Conservation (phyloP, 2,797 vertebrate species). For the Masticophis lateralis region DNA sequence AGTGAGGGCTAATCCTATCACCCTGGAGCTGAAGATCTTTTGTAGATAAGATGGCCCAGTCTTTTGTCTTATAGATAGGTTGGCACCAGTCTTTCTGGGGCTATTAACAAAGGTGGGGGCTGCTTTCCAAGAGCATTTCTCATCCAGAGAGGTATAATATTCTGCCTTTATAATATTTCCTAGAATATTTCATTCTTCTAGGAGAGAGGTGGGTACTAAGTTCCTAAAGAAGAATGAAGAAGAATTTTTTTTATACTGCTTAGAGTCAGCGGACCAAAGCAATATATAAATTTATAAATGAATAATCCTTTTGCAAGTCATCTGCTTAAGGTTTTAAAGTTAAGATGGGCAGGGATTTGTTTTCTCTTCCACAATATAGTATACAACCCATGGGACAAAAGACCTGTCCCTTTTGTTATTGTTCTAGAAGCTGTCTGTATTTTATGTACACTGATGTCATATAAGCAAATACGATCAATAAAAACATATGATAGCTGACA, state of each 20-base stretch:
- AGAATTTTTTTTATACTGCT: background rate
- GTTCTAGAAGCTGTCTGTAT: background rate
- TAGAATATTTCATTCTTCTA: too few species aligned
- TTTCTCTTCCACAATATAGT: background rate
- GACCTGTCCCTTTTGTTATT: background rate
- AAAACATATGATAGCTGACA: background rate
- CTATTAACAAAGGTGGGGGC: too few species aligned
- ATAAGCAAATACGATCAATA: background rate
- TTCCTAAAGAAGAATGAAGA: background rate
- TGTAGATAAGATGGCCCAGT: too few species aligned
- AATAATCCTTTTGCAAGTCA: background rate
- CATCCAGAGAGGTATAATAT: too few species aligned
- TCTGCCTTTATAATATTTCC: too few species aligned
- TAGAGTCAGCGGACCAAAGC: background rate
- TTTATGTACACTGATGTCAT: background rate
- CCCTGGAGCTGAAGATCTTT: too few species aligned
- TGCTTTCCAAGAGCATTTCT: too few species aligned
- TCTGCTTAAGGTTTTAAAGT: background rate
- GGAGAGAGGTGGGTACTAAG: too few species aligned
- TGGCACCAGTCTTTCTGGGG: too few species aligned
- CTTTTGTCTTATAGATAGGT: too few species aligned
- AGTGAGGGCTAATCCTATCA: too few species aligned
- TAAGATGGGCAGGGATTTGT: background rate
- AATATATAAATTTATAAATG: background rate
- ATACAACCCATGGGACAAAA: background rate